Base-by-base conservation (phyloP, 1,140 invertebrate species). In the Heliconius nattereri region DNA sequence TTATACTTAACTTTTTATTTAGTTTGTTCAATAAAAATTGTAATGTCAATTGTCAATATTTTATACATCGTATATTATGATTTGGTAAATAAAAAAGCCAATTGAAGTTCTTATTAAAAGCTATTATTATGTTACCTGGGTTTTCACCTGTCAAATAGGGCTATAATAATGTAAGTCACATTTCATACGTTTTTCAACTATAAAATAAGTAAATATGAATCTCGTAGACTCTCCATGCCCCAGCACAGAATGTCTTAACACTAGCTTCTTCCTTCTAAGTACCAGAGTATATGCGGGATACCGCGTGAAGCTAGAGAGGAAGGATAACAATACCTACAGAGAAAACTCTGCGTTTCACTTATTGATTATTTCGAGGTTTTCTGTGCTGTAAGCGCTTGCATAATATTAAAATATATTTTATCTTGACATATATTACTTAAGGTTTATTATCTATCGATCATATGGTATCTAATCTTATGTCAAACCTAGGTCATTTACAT, bases 391-490 rank as follows among this genome's bases (percentile, higher is more conserved):
- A n/a, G 6, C 23, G 13, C 23, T 60, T 26, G 8, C 3, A 13
- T 20, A 26, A 26, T 26, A 13, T 26, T 26, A 29, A 11, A 29
- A 5, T 20, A 66, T 29, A 66, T 29, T 66, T 66, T 26, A 66
- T 66, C 60, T 66, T 66, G 60, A 66, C 60, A 66, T 16, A 66
- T 66, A 66, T 66, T 66, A 66, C 60, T 66, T 66, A 66, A 66
- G 60, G 26, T 66, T 57, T 57, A 57, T 57, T 57, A 23, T 57
- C 54, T 57, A 29, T 66, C 23, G 60, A 66, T 66, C 60, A 66
- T 66, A 29, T 3, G 8, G 11, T 66, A 66, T 66, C 60, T 66
- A 66, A 66, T 66, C 26, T 26, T 26, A 29, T 66, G 60, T 66
- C 60, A 66, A 66, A 11, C 23, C 60, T 29, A 66, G 60, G 60